A percentile compares a stretch with the other conserved stretches of the same genome.
Evolutionary conservation across 2,888 invertebrate species (phyloP).

Genomic region (Tolmerus cingulatus): DNA sequence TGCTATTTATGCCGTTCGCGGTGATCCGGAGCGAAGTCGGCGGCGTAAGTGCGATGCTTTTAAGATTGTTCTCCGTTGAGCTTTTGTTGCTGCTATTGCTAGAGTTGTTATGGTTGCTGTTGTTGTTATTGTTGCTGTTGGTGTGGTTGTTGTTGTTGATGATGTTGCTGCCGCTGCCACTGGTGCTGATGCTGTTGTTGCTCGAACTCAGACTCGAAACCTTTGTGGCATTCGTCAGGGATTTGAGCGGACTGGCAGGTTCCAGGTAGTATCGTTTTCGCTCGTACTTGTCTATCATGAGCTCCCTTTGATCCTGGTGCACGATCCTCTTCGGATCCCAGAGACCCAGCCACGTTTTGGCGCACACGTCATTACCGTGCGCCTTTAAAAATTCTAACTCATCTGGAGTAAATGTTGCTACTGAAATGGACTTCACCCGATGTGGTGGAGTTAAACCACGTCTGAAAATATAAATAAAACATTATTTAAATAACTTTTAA

Average conservation of each 20-base stretch:
- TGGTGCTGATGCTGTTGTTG: slow-evolving; percentile 36
- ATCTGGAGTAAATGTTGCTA: slow-evolving; percentile 96
- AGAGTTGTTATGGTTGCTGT: slow-evolving; percentile 41
- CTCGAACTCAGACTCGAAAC: slow-evolving; percentile 52
- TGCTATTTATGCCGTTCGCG: slow-evolving; percentile 54
- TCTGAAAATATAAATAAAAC: slow-evolving; percentile 67
- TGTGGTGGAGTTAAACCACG: slow-evolving; percentile 97
- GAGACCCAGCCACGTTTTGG: slow-evolving; percentile 90
- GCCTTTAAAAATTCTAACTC: slow-evolving; percentile 91
- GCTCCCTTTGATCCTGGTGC: slow-evolving; percentile 89
- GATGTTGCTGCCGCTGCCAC: slow-evolving; percentile 44
- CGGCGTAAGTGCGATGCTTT: slow-evolving; percentile 60
- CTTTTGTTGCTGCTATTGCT: slow-evolving; percentile 47
- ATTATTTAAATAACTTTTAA: background rate
- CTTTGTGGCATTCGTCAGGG: slow-evolving; percentile 59
- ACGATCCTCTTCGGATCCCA: slow-evolving; percentile 85
- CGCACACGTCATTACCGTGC: slow-evolving; percentile 93
- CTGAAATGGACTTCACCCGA: slow-evolving; percentile 97
- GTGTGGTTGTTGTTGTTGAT: slow-evolving; percentile 47
- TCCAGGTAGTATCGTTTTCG: slow-evolving; percentile 73
- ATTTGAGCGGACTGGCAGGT: slow-evolving; percentile 64
- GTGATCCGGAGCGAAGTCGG: slow-evolving; percentile 58
- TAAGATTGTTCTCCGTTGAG: slow-evolving; percentile 55
- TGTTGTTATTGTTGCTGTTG: slow-evolving; percentile 44
- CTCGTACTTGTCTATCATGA: slow-evolving; percentile 96